phyloP scores from a whole-genome alignment of 1,140 invertebrate species.

The Anadara kagoshimensis region DNA sequence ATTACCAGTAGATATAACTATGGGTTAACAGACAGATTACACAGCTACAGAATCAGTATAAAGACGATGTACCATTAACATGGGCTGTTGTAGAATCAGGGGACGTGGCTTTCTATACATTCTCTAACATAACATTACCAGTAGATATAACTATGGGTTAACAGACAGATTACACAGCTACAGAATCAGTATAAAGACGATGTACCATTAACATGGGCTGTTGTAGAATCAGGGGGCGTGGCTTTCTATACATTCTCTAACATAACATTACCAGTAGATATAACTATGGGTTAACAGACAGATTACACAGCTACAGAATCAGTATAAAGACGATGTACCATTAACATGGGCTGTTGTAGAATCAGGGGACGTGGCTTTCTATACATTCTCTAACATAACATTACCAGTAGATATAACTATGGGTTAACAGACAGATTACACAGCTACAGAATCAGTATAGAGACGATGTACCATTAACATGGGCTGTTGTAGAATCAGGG shows the following conservation, averaged over 20 bases:
- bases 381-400: conserved; percentile 12
- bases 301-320: neutral
- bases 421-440: too few relatives aligned
- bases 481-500: conserved; percentile 67
- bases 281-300: too few relatives aligned
- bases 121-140: neutral
- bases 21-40: too few relatives aligned
- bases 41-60: neutral
- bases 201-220: conserved; percentile 62
- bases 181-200: conserved; percentile 36
- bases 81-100: conserved; percentile 68
- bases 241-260: conserved; percentile 53
- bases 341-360: conserved; percentile 67
- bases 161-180: too few relatives aligned
- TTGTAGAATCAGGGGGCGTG: conserved; percentile 65
- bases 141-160: neutral
- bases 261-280: neutral
- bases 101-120: conserved; percentile 62
- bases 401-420: neutral
- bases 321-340: conserved; percentile 50
- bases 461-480: conserved; percentile 58
- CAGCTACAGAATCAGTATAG: neutral
- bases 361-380: conserved; percentile 65
- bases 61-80: conserved; percentile 57
- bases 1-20: neutral